These are phyloP conservation scores for Siniperca undulata DNA, from an alignment of 2,797 vertebrate species.

Conservation along the genomic window DNA sequence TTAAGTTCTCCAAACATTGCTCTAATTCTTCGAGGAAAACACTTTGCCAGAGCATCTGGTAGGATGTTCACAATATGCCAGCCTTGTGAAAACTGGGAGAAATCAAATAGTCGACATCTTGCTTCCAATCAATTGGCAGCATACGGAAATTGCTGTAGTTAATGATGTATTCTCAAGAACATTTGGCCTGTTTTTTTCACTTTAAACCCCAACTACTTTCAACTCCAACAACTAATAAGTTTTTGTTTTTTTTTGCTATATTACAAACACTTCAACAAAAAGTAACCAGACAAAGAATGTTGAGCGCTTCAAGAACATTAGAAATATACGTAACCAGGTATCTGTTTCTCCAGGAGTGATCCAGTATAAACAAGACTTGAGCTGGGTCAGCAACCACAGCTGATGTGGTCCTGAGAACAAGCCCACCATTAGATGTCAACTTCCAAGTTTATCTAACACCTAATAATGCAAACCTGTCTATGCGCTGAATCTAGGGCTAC, in stretches of 20 bases:
- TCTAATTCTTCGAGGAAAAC: slow-evolving; percentile 55
- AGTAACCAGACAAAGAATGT: neutral
- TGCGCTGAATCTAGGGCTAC: neutral
- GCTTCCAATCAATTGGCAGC: slow-evolving; percentile 53
- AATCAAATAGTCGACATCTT: slow-evolving; percentile 60
- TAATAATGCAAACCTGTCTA: neutral
- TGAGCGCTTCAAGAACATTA: neutral
- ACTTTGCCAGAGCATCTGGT: slow-evolving; percentile 58
- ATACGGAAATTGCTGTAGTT: slow-evolving; percentile 46
- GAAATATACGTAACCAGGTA: slow-evolving; percentile 1
- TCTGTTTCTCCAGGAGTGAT: neutral
- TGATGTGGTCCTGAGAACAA: neutral
- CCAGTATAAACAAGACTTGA: slow-evolving; percentile 2
- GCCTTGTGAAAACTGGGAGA: slow-evolving; percentile 37
- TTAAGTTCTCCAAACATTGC: slow-evolving; percentile 54
- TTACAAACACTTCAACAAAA: slow-evolving; percentile 12
- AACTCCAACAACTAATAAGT: slow-evolving; percentile 8
- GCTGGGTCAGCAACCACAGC: neutral
- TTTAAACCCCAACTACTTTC: slow-evolving; percentile 38
- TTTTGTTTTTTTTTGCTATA: neutral
- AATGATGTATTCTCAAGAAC: slow-evolving; percentile 52
- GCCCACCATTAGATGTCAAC: neutral
- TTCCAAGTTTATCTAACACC: neutral
- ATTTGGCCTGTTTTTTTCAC: slow-evolving; percentile 27
- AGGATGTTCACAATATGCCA: slow-evolving; percentile 45